Evolutionary conservation across 2,797 vertebrate species (phyloP), one percentile per base, ranked within the genome.

Genomic region (Pogonophryne albipinna): DNA sequence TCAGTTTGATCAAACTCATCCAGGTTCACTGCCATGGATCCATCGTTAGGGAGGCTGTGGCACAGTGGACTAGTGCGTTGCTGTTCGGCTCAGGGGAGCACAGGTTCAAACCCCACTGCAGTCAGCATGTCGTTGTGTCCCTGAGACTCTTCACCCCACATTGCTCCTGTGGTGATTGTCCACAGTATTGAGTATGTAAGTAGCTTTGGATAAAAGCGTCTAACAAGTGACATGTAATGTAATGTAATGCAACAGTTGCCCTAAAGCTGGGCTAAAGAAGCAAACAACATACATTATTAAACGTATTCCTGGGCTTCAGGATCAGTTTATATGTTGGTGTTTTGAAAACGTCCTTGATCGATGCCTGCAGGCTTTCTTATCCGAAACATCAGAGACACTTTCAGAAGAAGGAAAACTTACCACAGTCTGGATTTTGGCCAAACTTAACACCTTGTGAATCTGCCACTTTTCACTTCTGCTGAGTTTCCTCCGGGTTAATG

Each of bases 401-500:
- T 53, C 16, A 4, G 19, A 52, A 70, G 31, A 50, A 23, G 61
- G 16, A 52, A 31, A 9, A 57, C 17, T 20, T 1, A 42, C 46
- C 27, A 52, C 14, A 49, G 23, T 50, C 47, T 66, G 53, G 56
- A 69, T 20, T 74, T 57, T 2, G 49, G 59, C 52, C 59, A 76
- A n/a, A 55, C 66, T 68, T 20, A 42, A 27, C 15, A 56, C 23
- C n/a, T 61, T 23, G 53, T 64, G 52, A 61, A 73, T 79, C 57
- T 71, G 14, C 44, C 34, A 10, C 16, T 60, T 67, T 67, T 50
- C 20, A 53, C 61, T 23, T 63, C 23, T 56, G 42, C 70, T 63
- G 56, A 64, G 52, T 58, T 31, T 75, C 20, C 47, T 55, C 2
- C 1, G 4, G 6, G n/a, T 80, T 80, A 84, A 75, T 80, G 67